A percentile compares a stretch with the other conserved stretches of the same genome.
Evolutionary conservation across 2,113 vertebrate genomes (phyloP).

Genomic region (Synodontis membranacea): DNA sequence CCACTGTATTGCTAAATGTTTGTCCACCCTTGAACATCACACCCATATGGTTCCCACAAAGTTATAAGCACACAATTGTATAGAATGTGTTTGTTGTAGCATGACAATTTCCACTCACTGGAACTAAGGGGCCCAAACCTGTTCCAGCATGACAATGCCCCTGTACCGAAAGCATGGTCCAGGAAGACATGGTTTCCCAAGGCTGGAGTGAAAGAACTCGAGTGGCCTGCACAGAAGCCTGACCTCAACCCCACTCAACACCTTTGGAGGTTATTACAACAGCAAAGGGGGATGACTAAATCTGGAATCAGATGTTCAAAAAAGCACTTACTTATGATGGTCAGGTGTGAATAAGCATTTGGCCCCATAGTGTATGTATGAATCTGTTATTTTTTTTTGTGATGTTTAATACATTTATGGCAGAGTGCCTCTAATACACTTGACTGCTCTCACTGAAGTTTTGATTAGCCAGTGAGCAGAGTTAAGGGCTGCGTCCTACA

Average conservation of each 20-base stretch:
- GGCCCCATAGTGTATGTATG: background rate
- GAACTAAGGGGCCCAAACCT: background rate
- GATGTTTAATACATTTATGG: background rate
- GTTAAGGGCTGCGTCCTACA: background rate
- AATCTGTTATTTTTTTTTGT: background rate
- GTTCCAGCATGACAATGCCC: background rate
- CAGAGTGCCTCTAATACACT: background rate
- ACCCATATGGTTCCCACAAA: background rate
- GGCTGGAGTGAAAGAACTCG: background rate
- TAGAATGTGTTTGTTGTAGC: background rate
- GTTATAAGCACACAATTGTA: background rate
- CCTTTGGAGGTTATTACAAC: background rate
- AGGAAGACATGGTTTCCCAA: background rate
- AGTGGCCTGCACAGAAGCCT: background rate
- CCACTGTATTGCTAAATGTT: background rate
- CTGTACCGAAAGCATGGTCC: background rate
- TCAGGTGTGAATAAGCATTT: background rate
- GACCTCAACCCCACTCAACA: background rate
- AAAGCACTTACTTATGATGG: background rate
- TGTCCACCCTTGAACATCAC: background rate
- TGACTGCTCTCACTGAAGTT: background rate
- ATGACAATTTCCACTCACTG: background rate
- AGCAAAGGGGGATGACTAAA: background rate
- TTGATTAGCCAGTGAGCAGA: background rate
- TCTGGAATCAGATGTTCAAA: background rate